phyloP scores from a whole-genome alignment of 2,888 invertebrate genomes.

The Xanthostigma xanthostigma region DNA sequence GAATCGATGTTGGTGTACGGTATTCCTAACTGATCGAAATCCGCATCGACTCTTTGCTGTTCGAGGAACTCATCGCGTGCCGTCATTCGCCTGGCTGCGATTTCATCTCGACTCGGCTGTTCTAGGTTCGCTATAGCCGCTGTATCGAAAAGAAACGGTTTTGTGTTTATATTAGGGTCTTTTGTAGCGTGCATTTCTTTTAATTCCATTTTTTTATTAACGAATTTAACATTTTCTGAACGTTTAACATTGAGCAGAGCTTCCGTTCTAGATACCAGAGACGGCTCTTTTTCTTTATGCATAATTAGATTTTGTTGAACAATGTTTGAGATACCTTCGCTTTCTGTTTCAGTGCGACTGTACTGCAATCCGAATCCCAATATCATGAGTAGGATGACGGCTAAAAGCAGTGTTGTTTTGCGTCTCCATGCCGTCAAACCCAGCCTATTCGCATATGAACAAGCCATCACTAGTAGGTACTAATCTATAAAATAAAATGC shows the following conservation, averaged over 20 bases:
- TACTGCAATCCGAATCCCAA: conserved; percentile 33
- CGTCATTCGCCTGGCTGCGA: conserved; percentile 21
- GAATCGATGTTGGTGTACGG: conserved; percentile 28
- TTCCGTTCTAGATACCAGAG: no score
- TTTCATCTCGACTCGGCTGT: conserved; percentile 25
- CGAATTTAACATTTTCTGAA: conserved; percentile 18
- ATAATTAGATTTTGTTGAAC: conserved; percentile 16
- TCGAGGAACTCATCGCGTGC: conserved; percentile 19
- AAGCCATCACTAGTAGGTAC: conserved; percentile 13
- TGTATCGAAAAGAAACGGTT: conserved; percentile 10
- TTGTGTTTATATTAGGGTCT: conserved; percentile 6
- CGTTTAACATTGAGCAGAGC: neutral
- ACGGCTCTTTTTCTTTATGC: conserved; percentile 6
- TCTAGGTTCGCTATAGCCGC: conserved; percentile 23
- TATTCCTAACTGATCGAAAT: conserved; percentile 28
- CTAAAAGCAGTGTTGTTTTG: conserved; percentile 30
- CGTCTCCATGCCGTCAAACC: conserved; percentile 32
- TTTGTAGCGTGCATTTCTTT: conserved; percentile 6
- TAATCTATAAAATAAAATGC: no score
- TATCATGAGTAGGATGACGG: conserved; percentile 24
- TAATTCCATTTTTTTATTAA: conserved; percentile 11
- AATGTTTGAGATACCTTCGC: conserved; percentile 14
- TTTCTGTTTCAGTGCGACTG: conserved; percentile 14
- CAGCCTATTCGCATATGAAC: conserved; percentile 25
- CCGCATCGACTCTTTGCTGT: conserved; percentile 21